Conservation (phyloP, 2,113 vertebrate genomes). For the Campylomormyrus numenius region DNA sequence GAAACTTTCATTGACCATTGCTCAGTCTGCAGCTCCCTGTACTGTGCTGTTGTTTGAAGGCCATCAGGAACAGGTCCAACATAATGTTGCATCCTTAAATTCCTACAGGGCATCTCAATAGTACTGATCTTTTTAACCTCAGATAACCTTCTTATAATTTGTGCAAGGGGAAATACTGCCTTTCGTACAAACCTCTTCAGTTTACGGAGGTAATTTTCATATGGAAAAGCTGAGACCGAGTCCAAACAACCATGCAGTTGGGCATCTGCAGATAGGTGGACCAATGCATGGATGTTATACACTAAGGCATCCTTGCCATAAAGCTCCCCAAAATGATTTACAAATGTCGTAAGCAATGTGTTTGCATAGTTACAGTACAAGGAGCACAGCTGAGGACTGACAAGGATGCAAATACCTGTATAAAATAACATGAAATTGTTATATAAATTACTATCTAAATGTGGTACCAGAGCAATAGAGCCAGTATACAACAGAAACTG, state of each 20-base stretch:
- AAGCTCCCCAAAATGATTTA: not conserved
- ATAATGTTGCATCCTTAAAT: conserved; percentile 1
- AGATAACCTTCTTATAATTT: not conserved
- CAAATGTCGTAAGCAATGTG: not conserved
- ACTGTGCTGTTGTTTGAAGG: not conserved
- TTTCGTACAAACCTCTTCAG: not conserved
- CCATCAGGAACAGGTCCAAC: not conserved
- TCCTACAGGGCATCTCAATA: not conserved
- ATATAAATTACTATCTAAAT: conserved; percentile 5
- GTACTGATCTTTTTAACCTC: not conserved
- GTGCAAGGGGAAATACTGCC: not conserved
- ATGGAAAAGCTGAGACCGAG: not conserved
- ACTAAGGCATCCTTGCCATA: not conserved
- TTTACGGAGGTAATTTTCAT: not conserved
- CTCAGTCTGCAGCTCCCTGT: not conserved
- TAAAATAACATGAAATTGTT: not conserved
- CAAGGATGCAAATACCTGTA: not conserved
- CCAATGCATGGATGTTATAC: not conserved
- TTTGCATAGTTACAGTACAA: not conserved
- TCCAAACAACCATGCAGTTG: not conserved
- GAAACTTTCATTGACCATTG: not conserved
- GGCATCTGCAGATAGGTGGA: not conserved
- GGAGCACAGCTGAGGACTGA: not conserved
- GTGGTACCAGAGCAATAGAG: too few species aligned
- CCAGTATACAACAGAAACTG: too few species aligned